Evolutionary conservation across 2,113 vertebrate species (phyloP), one percentile per base, ranked within the genome.

Genomic region (Xenopus tropicalis): DNA sequence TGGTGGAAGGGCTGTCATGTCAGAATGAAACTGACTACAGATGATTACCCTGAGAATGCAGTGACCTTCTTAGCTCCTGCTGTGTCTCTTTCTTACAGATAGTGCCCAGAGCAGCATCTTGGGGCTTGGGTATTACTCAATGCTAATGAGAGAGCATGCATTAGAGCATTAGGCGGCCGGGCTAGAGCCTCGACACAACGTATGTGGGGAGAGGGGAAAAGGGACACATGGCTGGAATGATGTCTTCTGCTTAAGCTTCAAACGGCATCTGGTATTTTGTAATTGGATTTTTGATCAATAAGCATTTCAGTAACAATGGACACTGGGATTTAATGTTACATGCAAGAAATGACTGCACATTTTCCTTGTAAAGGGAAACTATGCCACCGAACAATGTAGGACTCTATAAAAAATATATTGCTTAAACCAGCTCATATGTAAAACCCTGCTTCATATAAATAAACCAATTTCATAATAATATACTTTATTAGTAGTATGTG

Each of bases 11-110:
- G 83, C 70, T 82, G 83, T 81, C 83, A 85, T 88, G 83, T 85
- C 85, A 83, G 82, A 84, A 84, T 84, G 85, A 81, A 86, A 87
- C 86, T 85, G 84, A 84, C 80, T 87, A 80, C 83, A 85, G 86
- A 82, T 87, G 87, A 87, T 85, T 88, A 84, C 84, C 86, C 85
- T 88, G 87, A 86, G 87, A 88, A 88, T 81, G 84, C 81, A 79
- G 77, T 88, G 87, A 88, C 84, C 86, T 82, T 84, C 84, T 84
- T 81, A 79, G 79, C 86, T 87, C 86, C 85, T 83, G 83, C 83
- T 84, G 86, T 82, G 85, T 80, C 79, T 83, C 80, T 83, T 85
- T 81, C 79, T 82, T 71, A 25, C 65, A 78, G 76, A 85, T 85
- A 84, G 84, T 82, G 81, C 83, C 80, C 79, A 72, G 79, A 84